A percentile compares a stretch with the other conserved stretches of the same genome.
Evolutionary conservation across 2,797 vertebrate genomes (phyloP).

Genomic region (Masticophis lateralis): DNA sequence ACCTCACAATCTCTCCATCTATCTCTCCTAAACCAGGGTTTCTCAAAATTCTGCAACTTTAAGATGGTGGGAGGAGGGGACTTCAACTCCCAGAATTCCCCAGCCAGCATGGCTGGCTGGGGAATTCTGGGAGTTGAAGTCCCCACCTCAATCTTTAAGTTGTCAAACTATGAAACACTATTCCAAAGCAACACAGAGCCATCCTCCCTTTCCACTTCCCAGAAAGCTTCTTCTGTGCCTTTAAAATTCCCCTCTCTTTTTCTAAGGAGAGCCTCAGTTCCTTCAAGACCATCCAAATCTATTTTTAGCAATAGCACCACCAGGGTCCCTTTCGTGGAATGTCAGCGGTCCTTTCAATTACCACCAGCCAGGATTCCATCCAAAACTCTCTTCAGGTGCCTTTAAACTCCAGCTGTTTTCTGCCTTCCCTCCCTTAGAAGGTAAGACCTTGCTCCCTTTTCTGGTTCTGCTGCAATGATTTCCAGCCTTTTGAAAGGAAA

Average conservation of each 20-base stretch:
- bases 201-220: not conserved
- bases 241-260: conserved; percentile 26
- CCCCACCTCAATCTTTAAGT: not conserved
- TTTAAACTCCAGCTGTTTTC: conserved; percentile 22
- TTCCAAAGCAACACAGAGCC: too few species aligned
- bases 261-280: conserved; percentile 10
- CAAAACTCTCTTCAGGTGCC: conserved; percentile 29
- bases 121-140: not conserved
- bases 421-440: not conserved
- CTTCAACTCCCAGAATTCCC: not conserved
- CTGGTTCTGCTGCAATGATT: conserved; percentile 23
- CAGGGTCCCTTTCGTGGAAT: conserved; percentile 6
- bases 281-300: conserved; percentile 28
- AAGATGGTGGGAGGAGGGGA: not conserved
- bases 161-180: not conserved
- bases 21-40: not conserved
- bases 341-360: conserved; percentile 28
- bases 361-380: conserved; percentile 1
- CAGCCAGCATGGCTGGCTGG: not conserved
- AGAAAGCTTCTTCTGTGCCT: conserved; percentile 21
- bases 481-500: not conserved
- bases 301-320: conserved; percentile 21
- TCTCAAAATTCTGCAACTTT: not conserved
- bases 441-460: conserved; percentile 4
- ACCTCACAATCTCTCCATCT: not conserved